phyloP scores from a whole-genome alignment of 2,113 vertebrate genomes.

The Lycaon pictus region DNA sequence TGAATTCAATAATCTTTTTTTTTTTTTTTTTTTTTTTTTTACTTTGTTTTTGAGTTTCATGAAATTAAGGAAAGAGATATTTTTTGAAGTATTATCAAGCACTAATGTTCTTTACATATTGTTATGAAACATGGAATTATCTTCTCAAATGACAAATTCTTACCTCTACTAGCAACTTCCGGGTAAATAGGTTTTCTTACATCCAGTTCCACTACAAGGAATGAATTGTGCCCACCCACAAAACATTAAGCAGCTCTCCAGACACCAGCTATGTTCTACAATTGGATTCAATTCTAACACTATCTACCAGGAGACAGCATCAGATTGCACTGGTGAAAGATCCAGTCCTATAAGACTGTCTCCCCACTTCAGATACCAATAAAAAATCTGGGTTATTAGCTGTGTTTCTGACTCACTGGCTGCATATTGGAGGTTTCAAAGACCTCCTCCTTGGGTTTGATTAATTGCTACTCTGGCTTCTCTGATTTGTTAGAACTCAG shows the following conservation, averaged over 20 bases:
- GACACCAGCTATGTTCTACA: not conserved
- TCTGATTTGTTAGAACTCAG: not conserved
- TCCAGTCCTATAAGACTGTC: not conserved
- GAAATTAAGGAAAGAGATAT: not conserved
- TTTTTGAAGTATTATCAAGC: not conserved
- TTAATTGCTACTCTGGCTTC: not conserved
- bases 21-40: no score
- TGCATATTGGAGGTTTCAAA: not conserved
- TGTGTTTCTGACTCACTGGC: not conserved
- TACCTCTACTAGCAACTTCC: not conserved
- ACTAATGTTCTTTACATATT: not conserved
- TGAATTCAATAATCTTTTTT: not conserved
- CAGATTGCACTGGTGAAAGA: not conserved
- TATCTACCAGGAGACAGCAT: not conserved
- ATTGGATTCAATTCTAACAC: not conserved
- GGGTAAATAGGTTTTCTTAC: not conserved
- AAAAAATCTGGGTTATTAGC: not conserved
- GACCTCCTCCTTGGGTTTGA: not conserved
- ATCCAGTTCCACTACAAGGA: not conserved
- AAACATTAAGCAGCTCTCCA: not conserved
- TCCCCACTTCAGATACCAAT: not conserved
- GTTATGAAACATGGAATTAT: not conserved
- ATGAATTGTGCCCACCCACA: not conserved
- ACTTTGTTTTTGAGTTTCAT: not conserved
- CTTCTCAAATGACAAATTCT: not conserved